These are phyloP conservation scores for Brachystomella parvula DNA, from an alignment of 1,140 invertebrate genomes.

Conservation along the genomic window DNA sequence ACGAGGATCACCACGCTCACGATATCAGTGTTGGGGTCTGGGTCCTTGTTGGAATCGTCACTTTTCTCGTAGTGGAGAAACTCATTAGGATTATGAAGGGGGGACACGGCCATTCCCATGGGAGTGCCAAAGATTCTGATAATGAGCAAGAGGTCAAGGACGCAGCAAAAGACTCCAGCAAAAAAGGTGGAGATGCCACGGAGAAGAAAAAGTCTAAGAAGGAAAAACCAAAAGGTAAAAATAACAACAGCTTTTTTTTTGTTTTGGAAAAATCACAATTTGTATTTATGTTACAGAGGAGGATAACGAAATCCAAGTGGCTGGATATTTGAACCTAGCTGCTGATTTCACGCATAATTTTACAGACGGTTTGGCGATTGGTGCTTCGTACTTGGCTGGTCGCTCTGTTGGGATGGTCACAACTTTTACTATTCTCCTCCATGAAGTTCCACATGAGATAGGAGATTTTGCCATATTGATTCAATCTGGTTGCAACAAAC, in stretches of 20 bases:
- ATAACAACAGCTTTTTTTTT: not conserved
- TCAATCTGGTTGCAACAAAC: constrained; percentile 81
- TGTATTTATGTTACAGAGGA: constrained; percentile 4
- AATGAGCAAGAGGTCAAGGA: constrained; percentile 40
- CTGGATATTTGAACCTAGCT: constrained; percentile 86
- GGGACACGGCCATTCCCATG: constrained; percentile 59
- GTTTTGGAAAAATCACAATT: not conserved
- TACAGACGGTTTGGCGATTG: constrained; percentile 93
- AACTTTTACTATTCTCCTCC: constrained; percentile 85
- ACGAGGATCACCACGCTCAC: constrained; percentile 53
- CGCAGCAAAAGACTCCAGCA: constrained; percentile 40
- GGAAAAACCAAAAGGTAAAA: constrained; percentile 10
- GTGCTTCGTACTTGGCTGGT: constrained; percentile 90
- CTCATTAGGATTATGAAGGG: constrained; percentile 80
- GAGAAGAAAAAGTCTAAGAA: constrained; percentile 7
- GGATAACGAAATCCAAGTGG: constrained; percentile 68
- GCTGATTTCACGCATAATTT: constrained; percentile 96
- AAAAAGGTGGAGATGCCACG: not conserved
- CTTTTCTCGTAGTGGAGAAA: constrained; percentile 89
- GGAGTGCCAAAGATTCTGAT: constrained; percentile 38
- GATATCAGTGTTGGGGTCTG: constrained; percentile 82
- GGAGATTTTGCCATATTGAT: constrained; percentile 96
- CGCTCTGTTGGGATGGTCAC: constrained; percentile 73
- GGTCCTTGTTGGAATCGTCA: constrained; percentile 81
- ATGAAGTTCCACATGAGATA: constrained; percentile 97